Evolutionary conservation across 2,888 invertebrate species (phyloP), one percentile per base, ranked within the genome.

Genomic region (Apotomis capreana): DNA sequence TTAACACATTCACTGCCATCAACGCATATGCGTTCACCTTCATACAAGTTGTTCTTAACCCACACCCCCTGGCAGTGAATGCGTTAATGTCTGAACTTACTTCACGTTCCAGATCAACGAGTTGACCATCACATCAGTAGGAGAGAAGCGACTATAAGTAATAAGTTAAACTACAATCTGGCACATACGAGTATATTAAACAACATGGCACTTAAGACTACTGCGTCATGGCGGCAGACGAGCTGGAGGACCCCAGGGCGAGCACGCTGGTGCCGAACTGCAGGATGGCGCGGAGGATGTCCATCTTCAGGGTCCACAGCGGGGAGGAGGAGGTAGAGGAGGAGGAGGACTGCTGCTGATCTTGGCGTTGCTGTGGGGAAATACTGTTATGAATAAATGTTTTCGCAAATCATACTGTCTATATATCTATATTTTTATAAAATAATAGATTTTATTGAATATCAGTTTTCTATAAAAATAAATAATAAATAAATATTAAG

Each of bases 221-320:
- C 55, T 74, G 74, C 63, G 81, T 77, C 8, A 81, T 78, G 1
- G 82, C 79, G 40, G 77, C 72, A 0, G 83, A 77, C 5, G 82
- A 81, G 4, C 84, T 76, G 0, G 89, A 81, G 0, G 91, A 91
- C 0, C 90, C 88, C 36, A 87, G 65, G 0, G 88, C 89, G 0
- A 89, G n/a, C 44, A 92, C 52, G 73, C 84, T 87, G 58, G 89
- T 85, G 0, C 82, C 85, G 75, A 91, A 90, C 76, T 89, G 89
- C 2, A 92, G 77, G 6, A 89, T 0, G 0, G 92, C 89, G 36
- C 89, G 82, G 8, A 91, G 69, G 65, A 92, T 79, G 78, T 88
- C 89, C 84, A 89, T 80, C 81, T 91, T 91, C 15, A 93, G 77
- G 4, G 85, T 86, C 88, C 85, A 87, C 3, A 89, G 73, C 0